phyloP scores from a whole-genome alignment of 2,888 invertebrate genomes.

The Aphodius sticticus region DNA sequence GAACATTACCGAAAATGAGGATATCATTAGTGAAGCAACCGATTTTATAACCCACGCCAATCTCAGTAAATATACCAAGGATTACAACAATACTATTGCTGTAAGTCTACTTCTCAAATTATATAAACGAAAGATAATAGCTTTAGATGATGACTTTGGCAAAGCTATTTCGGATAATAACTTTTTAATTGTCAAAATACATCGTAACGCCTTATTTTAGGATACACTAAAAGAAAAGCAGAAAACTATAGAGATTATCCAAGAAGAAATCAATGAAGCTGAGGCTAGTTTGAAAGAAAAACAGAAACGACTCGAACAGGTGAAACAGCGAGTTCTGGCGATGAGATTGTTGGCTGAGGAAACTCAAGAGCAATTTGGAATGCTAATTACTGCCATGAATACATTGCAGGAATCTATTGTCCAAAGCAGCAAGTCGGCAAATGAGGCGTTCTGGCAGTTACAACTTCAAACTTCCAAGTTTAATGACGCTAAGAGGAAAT shows the following conservation, averaged over 20 bases:
- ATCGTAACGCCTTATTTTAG: not conserved
- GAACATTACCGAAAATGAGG: not conserved
- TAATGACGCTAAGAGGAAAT: slow-evolving; percentile 30
- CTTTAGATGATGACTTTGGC: not conserved
- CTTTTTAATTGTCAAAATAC: not conserved
- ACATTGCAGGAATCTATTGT: slow-evolving; percentile 28
- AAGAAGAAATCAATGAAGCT: slow-evolving; percentile 26
- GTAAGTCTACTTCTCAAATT: not conserved
- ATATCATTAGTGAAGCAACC: not conserved
- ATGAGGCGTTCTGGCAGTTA: slow-evolving; percentile 31
- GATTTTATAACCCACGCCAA: not conserved
- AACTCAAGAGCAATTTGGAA: slow-evolving; percentile 27
- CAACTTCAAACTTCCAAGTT: slow-evolving; percentile 32
- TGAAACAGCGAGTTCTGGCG: slow-evolving; percentile 15
- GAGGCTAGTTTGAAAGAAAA: slow-evolving; percentile 24
- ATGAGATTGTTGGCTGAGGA: slow-evolving; percentile 13
- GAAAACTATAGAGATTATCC: slow-evolving; percentile 9
- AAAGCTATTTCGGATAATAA: not conserved
- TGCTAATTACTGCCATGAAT: slow-evolving; percentile 29
- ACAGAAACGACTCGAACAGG: slow-evolving; percentile 23
- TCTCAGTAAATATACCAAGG: not conserved
- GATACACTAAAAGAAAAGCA: not conserved
- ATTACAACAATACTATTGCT: not conserved
- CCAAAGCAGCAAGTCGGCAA: slow-evolving; percentile 30
- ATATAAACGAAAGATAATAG: not conserved